Percentiles rank a stretch among this genome's conserved stretches.
These are phyloP conservation scores for Tachystola acroxantha DNA, from an alignment of 2,888 invertebrate species.

Conservation along the genomic window DNA sequence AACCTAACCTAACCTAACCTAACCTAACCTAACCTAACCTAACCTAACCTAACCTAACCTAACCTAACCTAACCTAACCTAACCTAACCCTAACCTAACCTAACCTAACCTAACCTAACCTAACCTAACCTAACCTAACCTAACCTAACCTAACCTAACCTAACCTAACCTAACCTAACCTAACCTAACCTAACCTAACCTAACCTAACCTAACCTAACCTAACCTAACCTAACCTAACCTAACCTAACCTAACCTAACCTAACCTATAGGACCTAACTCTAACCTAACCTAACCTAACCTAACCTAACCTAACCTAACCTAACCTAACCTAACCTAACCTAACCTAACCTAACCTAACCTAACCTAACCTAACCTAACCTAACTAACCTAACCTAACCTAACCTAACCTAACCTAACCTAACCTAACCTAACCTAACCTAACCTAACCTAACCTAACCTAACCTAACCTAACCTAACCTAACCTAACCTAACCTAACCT, in stretches of 20 bases:
- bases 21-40: constrained; percentile 17
- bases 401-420: constrained; percentile 11
- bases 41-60: constrained; percentile 15
- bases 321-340: background rate
- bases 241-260: constrained; percentile 24
- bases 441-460: background rate
- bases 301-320: background rate
- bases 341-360: background rate
- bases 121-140: constrained; percentile 16
- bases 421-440: background rate
- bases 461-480: background rate
- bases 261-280: constrained; percentile 11
- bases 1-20: constrained; percentile 19
- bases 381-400: constrained; percentile 7
- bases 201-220: constrained; percentile 20
- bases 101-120: constrained; percentile 16
- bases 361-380: background rate
- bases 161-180: constrained; percentile 17
- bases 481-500: background rate
- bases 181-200: constrained; percentile 18
- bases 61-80: constrained; percentile 15
- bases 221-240: constrained; percentile 24
- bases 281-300: background rate
- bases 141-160: constrained; percentile 17
- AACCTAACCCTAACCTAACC: constrained; percentile 16